Evolutionary conservation across 64 coral and sea anemone genomes (phyloP), one percentile per base, ranked within the genome.

Genomic region (Montipora foliosa): DNA sequence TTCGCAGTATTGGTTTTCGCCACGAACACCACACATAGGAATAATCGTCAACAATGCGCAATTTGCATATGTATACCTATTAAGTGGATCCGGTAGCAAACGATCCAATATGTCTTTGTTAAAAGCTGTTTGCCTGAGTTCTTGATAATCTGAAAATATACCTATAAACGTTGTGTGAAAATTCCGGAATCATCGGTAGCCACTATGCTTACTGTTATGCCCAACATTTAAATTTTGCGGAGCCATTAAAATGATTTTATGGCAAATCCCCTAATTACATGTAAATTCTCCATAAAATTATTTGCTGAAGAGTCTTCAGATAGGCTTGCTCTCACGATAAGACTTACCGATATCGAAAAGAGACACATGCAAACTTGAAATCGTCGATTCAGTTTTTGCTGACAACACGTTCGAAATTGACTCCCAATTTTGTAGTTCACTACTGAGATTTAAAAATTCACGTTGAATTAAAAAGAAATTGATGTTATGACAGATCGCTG

Each of bases 31-130:
- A 50, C 66, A 50, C 66, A 7, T 44, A 3, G 44, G 47, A 71
- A 71, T 71, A 71, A 48, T 5, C 67, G 66, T 49, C 14, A 86
- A 71, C 58, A 44, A 44, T 82, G 12, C 14, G 13, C 79, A 13
- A 44, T 82, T 13, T 25, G 79, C n/a, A 44, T 58, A 15, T 37
- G 37, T 12, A 49, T 4, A 72, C 66, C 71, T 71, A 72, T 72
- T 71, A 71, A 71, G 7, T 29, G 7, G 29, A 44, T 71, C 66
- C 45, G 29, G 74, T 2, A 7, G 15, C 13, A 71, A 71, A 86
- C 62, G 19, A 86, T 86, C 45, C 49, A 86, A 81, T 81, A 50
- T 5, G 3, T 37, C 81, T 68, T 49, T 68, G 81, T 84, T 19
- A 11, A 58, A 24, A 29, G n/a, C 16, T 4, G 25, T 13, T 44